Evolutionary conservation across 2,888 invertebrate genomes (phyloP), one percentile per base, ranked within the genome.

Genomic region (Nomada flava): DNA sequence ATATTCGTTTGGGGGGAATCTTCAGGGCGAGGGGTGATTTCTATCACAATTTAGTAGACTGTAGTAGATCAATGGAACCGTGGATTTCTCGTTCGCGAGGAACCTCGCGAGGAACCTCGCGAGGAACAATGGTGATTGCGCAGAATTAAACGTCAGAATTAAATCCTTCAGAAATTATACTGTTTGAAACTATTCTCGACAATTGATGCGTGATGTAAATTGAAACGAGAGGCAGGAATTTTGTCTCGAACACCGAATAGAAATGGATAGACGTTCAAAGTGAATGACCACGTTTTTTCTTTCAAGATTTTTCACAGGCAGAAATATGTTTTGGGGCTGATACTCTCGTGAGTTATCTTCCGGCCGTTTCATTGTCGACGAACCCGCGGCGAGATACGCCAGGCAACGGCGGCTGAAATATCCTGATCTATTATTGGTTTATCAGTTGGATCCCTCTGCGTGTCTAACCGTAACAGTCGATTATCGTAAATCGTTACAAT

Each of bases 401-500:
- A 52, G 26, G 13, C 52, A 44, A 64, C 73, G 23, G 23, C 15
- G 20, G 68, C 23, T 73, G 85, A 85, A 85, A 81, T 84, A 85
- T 85, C 80, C 82, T 85, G 87, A 89, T 89, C 88, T 86, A 86
- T 88, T 88, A 89, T 87, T 89, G 87, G 89, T 87, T 87, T 88
- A 88, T 88, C 88, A 88, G 88, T 55, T 73, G 78, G 76, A 79
- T 86, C 72, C 80, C 71, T 78, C 68, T 78, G 63, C 79, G 85
- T 77, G 85, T 77, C 75, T 62, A 47, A 57, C 80, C 69, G 89
- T 89, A 89, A 82, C 88, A 87, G 89, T 88, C 89, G 88, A 88
- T 89, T 88, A 88, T 88, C 88, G 88, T 88, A 88, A 88, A 88
- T 88, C 89, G 88, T 88, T 88, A 88, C 89, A 89, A 89, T 89